A percentile compares a stretch with the other conserved stretches of the same genome.
Evolutionary conservation across 2,888 invertebrate genomes (phyloP).

Genomic region (Drosophila nigricruria): DNA sequence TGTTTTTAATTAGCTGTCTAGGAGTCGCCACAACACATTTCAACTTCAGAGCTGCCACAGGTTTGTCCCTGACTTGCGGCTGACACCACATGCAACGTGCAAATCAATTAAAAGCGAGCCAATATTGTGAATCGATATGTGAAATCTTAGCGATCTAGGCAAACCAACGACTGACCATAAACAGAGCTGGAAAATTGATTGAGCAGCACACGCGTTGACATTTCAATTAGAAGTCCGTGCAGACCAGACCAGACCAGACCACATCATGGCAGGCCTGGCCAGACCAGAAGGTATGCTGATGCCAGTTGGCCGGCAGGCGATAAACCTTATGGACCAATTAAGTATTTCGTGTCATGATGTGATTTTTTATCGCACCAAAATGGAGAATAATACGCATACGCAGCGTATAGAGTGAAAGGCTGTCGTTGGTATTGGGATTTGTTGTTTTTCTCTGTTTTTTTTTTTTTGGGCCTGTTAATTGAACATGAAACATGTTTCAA

Average conservation of each 20-base stretch:
- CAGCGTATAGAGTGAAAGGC: constrained; percentile 56
- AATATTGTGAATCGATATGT: constrained; percentile 46
- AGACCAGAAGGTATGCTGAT: constrained; percentile 56
- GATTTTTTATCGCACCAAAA: constrained; percentile 58
- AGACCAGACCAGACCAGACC: constrained; percentile 10
- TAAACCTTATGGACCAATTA: constrained; percentile 69
- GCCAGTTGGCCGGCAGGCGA: constrained; percentile 47
- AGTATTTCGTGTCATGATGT: constrained; percentile 57
- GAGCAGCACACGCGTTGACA: constrained; percentile 76
- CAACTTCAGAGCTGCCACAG: constrained; percentile 51
- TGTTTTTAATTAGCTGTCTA: constrained; percentile 55
- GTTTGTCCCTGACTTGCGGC: constrained; percentile 68
- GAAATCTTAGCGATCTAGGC: constrained; percentile 56
- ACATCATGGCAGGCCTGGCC: not conserved
- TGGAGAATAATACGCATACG: constrained; percentile 54
- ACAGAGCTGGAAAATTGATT: constrained; percentile 65
- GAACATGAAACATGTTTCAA: constrained; percentile 76
- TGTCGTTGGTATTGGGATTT: constrained; percentile 54
- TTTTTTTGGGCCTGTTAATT: constrained; percentile 66
- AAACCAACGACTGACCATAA: constrained; percentile 43
- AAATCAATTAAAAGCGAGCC: constrained; percentile 65
- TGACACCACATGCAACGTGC: constrained; percentile 62
- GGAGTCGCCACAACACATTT: constrained; percentile 53
- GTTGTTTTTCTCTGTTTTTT: not conserved
- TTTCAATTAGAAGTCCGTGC: constrained; percentile 72